A percentile compares a stretch with the other conserved stretches of the same genome.
phyloP scores from a whole-genome alignment of 2,113 vertebrate genomes.

The Puffinus mauretanicus region DNA sequence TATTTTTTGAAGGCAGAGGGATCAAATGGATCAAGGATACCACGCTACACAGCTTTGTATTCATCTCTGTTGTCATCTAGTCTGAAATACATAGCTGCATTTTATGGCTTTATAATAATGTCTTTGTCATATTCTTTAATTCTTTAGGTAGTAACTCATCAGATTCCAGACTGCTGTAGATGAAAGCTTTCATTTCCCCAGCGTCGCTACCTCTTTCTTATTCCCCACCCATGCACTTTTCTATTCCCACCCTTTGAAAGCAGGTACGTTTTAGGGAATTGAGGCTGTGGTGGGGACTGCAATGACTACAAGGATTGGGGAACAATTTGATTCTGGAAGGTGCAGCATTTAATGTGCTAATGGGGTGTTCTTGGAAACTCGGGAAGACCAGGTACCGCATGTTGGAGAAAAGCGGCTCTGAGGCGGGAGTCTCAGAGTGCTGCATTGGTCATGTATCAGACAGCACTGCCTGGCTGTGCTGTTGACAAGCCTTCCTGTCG shows the following conservation, averaged over 20 bases:
- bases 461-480: neutral
- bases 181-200: conserved; percentile 54
- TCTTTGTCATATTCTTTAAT: conserved; percentile 53
- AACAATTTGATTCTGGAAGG: neutral
- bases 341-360: neutral
- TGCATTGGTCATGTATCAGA: neutral
- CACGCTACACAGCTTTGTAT: conserved; percentile 35
- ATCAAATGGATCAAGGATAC: conserved; percentile 47
- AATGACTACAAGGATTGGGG: neutral
- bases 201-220: neutral
- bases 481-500: neutral
- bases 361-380: neutral
- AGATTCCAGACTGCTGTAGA: conserved; percentile 29
- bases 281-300: neutral
- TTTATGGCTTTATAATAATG: conserved; percentile 41
- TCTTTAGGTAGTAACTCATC: conserved; percentile 37
- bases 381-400: neutral
- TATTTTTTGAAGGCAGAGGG: conserved; percentile 30
- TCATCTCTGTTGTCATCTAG: conserved; percentile 51
- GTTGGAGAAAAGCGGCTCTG: neutral
- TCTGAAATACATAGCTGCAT: conserved; percentile 50
- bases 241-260: neutral
- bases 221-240: conserved; percentile 25
- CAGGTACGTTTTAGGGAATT: neutral
- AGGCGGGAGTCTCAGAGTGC: neutral